Conservation (phyloP, 2,797 vertebrate genomes). For the Darevskia mixta region DNA sequence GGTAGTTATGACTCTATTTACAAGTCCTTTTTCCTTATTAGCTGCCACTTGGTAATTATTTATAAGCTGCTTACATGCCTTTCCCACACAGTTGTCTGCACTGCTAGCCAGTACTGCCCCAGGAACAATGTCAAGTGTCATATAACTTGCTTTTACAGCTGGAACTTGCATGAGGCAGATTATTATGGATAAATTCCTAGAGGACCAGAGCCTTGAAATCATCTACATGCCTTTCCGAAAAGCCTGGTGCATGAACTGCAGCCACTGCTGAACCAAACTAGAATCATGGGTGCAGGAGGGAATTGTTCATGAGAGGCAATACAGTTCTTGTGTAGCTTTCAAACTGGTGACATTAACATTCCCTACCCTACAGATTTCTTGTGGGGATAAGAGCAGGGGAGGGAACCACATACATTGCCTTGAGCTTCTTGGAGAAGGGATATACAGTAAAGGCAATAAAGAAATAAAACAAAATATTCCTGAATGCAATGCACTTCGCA, state of each 20-base stretch:
- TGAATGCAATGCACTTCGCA: not conserved
- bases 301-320: not conserved
- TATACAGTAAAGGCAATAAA: not conserved
- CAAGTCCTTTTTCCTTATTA: not conserved
- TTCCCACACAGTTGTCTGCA: not conserved
- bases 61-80: not conserved
- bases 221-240: not conserved
- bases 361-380: not conserved
- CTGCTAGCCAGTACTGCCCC: not conserved
- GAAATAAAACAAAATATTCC: not conserved
- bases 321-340: not conserved
- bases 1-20: not conserved
- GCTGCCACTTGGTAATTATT: not conserved
- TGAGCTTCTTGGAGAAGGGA: not conserved
- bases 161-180: not conserved
- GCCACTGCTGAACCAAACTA: not conserved
- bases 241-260: no score
- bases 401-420: no score
- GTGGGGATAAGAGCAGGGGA: not conserved
- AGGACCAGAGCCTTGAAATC: not conserved
- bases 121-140: not conserved
- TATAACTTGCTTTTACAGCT: not conserved
- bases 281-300: not conserved
- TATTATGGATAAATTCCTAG: not conserved
- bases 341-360: not conserved